Evolutionary conservation across 2,113 vertebrate species (phyloP), one percentile per base, ranked within the genome.

Genomic region (Forbesichthys papilliferus): DNA sequence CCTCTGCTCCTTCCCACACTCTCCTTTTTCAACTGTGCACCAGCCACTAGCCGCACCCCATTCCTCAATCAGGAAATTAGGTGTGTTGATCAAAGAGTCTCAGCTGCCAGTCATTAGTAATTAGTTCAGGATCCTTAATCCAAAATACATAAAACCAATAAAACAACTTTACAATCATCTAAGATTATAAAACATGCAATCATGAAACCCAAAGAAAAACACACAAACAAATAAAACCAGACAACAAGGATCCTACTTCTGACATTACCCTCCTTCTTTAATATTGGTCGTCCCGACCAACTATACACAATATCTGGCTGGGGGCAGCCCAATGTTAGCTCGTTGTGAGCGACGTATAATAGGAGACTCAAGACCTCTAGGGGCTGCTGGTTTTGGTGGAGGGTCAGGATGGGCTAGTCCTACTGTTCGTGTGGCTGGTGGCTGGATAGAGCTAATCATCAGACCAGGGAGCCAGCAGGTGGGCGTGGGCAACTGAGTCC

Each of bases 251-350:
- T 27, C 27, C 27, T 27, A 27, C 27, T 27, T 27, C 27, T 27
- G 12, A 61, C 47, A 33, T 36, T 9, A 27, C 51, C 49, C 49
- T 51, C 49, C 64, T 46, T 8, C 49, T 36, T 13, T 54, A 55
- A 34, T 9, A 54, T 6, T 16, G 64, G 64, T 55, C 49, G 49
- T 66, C 64, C 51, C 34, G 49, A 66, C 64, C 64, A 52, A 11
- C 42, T n/a, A 55, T 6, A 48, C 14, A 48, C 9, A 46, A 55
- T 12, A 66, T 33, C 64, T 42, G 3, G 14, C 51, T 11, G 64
- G 64, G 10, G 52, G 64, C 12, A 66, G 6, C 11, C 64, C 64
- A 42, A 66, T 46, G 16, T 66, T 54, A 27, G 18, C 18, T 51
- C 48, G 14, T 11, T 27, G 48, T 11, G 62, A 64, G 18, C 48